Percentiles rank a stretch among this genome's conserved stretches.
phyloP scores from a whole-genome alignment of 2,113 vertebrate species.

The Apodemus sylvaticus region DNA sequence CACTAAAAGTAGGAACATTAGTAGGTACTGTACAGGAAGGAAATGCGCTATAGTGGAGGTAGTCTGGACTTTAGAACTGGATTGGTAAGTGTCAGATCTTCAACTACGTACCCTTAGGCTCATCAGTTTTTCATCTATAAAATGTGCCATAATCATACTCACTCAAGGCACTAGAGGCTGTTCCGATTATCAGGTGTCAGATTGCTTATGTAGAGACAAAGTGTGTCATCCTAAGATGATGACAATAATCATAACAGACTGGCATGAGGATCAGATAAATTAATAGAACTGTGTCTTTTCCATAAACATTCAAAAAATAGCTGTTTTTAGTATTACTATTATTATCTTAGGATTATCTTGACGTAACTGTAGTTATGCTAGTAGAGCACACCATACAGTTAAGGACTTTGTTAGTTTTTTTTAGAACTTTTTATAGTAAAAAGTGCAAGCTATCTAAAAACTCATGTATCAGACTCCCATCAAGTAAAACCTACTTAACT shows the following conservation, averaged over 20 bases:
- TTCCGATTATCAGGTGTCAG: neutral
- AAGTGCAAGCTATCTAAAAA: slow-evolving; percentile 56
- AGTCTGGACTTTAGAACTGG: slow-evolving; percentile 1
- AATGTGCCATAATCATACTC: neutral
- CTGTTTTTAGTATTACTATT: slow-evolving; percentile 26
- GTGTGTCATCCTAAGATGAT: neutral
- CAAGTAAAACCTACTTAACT: slow-evolving; percentile 2
- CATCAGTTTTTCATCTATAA: slow-evolving; percentile 5
- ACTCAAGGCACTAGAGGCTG: neutral
- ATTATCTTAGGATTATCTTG: neutral
- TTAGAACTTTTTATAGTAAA: neutral
- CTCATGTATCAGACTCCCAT: slow-evolving; percentile 4
- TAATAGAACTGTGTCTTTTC: neutral
- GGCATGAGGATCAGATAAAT: neutral
- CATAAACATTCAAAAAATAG: neutral
- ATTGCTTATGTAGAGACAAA: neutral
- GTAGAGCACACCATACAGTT: neutral
- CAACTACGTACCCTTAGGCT: neutral
- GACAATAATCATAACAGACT: neutral
- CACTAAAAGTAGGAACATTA: neutral
- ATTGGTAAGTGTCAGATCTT: neutral
- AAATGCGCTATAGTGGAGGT: neutral
- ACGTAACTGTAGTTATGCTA: neutral
- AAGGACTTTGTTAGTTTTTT: neutral
- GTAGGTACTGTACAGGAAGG: neutral